Conservation (phyloP, 2,797 vertebrate genomes). For the Threskiornis aethiopicus region DNA sequence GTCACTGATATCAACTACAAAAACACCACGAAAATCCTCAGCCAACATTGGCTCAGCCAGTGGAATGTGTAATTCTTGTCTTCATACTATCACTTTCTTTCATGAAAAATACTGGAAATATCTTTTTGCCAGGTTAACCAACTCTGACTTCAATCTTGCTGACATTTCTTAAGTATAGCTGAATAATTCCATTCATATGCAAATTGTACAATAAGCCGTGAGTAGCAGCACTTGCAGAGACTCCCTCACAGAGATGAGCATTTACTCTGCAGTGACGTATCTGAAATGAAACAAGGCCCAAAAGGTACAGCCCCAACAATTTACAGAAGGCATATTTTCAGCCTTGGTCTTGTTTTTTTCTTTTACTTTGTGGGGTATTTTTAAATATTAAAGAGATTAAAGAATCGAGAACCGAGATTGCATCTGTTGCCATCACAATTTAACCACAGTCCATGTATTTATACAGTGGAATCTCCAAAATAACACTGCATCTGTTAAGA, state of each 20-base stretch:
- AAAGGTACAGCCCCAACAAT: not conserved
- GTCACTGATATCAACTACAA: slow-evolving; percentile 3
- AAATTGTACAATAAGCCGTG: not conserved
- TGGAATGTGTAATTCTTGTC: not conserved
- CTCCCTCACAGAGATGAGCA: not conserved
- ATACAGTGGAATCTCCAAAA: slow-evolving; percentile 67
- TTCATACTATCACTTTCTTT: not conserved
- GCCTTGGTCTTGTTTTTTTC: not conserved
- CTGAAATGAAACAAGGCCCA: not conserved
- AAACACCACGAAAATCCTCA: slow-evolving; percentile 12
- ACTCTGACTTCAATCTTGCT: slow-evolving; percentile 17
- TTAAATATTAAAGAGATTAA: slow-evolving; percentile 54
- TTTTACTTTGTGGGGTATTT: slow-evolving; percentile 1
- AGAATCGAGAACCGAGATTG: not conserved
- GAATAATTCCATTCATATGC: slow-evolving; percentile 39
- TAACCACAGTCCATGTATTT: slow-evolving; percentile 57
- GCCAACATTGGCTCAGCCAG: not conserved
- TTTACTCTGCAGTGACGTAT: not conserved
- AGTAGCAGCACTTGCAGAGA: slow-evolving; percentile 15
- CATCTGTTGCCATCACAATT: slow-evolving; percentile 62
- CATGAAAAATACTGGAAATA: not conserved
- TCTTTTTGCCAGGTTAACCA: slow-evolving; percentile 22
- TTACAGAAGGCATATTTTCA: not conserved
- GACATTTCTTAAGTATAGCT: slow-evolving; percentile 7
- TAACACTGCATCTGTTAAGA: slow-evolving; percentile 65